Base-by-base conservation (phyloP, 1,140 invertebrate species). In the Euwallacea similis region DNA sequence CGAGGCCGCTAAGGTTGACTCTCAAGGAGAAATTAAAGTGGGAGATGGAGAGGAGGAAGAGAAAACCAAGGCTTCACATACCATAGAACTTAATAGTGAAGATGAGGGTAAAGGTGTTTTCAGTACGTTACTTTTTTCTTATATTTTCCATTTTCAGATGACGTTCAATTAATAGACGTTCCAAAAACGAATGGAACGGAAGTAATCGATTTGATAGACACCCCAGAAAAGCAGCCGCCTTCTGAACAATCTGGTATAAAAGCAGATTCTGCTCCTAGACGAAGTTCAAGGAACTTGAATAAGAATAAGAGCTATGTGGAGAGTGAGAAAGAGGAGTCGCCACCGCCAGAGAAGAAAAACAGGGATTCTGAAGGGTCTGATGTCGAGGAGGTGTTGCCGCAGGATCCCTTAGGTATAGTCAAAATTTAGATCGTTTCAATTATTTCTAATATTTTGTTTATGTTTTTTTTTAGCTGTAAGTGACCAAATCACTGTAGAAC, bases 341-440 rank as follows among this genome's bases (percentile, higher is more conserved):
- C 53, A 8, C 65, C 59, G 58, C 74, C 75, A 8, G 16, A 16
- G 2, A 7, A 41, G 2, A 15, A 53, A 10, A 42, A 46, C 2
- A 13, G 16, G 2, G 66, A 65, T 0, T 73, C 72, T 53, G 85
- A 85, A 50, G 87, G 87, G 74, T 89, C 90, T 71, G 89, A 90
- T 75, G 85, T 88, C 69, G 87, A 89, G 75, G 89, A 90, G 80
- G 83, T 88, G 11, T 79, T 88, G 21, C 86, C 86, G 7, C 86
- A 89, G 68, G 88, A 90, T 84, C 90, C 90, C n/a, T 75, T 91
- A 64, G 69, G 69, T 71, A 53, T 64, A 33, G 42, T 21, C 2
- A 50, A 50, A 50, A 13, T 50, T 50, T 50, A 3, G 46, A 50
- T 11, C 13, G 46, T 50, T 10, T 11, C 46, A 10, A 11, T 50